A percentile compares a stretch with the other conserved stretches of the same genome.
Conservation (phyloP, 2,888 invertebrate species). For the Lepidochitona cinerea region DNA sequence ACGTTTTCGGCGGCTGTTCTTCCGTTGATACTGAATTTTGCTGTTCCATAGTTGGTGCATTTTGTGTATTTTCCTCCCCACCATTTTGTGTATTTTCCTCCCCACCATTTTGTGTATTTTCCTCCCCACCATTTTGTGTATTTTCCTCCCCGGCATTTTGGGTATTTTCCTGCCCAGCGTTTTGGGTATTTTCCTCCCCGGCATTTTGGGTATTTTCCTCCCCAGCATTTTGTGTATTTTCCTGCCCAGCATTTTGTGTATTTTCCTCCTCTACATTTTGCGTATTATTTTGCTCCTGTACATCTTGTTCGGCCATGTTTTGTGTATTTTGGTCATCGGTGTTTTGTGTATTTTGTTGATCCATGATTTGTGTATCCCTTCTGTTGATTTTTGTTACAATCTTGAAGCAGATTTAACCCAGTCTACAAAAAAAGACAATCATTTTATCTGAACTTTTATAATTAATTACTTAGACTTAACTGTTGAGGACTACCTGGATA, state of each 20-base stretch:
- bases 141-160: background rate
- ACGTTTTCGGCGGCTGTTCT: slow-evolving; percentile 13
- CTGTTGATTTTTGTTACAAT: no score
- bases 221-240: background rate
- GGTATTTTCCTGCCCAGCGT: background rate
- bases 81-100: background rate
- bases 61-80: background rate
- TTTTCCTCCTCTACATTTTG: background rate
- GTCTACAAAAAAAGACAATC: no score
- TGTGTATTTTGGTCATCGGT: no score
- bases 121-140: background rate
- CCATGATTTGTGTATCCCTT: no score
- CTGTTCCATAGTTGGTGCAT: no score
- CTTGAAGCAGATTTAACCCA: no score
- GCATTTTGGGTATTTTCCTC: background rate
- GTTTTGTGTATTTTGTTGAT: no score
- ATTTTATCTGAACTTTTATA: no score
- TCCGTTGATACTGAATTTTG: background rate
- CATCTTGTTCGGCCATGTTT: no score
- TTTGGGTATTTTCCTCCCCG: background rate
- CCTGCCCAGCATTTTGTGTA: background rate
- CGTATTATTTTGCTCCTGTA: no score
- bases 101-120: background rate
- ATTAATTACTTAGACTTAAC: no score
- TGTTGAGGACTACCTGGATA: no score